Evolutionary conservation across 2,797 vertebrate genomes (phyloP).

Genomic region (Triplophysa bombifrons): DNA sequence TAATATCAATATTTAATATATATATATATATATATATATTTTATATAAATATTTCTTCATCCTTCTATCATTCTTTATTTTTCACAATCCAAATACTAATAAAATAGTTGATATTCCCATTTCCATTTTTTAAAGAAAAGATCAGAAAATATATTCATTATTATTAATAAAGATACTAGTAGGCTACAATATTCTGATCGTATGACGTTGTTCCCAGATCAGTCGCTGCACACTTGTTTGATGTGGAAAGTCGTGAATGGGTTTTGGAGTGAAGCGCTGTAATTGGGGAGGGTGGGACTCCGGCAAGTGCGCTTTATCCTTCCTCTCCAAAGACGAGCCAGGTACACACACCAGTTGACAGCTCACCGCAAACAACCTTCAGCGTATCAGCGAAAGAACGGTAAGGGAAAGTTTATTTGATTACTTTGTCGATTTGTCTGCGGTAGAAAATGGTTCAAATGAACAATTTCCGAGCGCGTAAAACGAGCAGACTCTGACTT

Average conservation of each 20-base stretch:
- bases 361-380: conserved; percentile 57
- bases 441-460: no score
- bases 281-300: conserved; percentile 76
- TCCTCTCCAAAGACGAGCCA: conserved; percentile 72
- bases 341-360: conserved; percentile 75
- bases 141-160: background rate
- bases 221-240: conserved; percentile 10
- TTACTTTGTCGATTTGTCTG: background rate
- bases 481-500: background rate
- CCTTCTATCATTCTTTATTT: no score
- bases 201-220: background rate
- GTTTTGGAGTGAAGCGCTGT: conserved; percentile 64
- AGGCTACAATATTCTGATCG: background rate
- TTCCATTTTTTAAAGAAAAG: no score
- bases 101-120: no score
- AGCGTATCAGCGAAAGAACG: conserved; percentile 66
- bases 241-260: background rate
- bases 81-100: no score
- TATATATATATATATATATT: no score
- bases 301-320: conserved; percentile 70
- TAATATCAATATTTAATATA: no score
- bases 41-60: no score
- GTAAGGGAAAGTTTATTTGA: conserved; percentile 69
- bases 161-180: no score
- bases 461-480: background rate